phyloP scores from a whole-genome alignment of 1,140 invertebrate species.

The Pseudobourletiella spinata region DNA sequence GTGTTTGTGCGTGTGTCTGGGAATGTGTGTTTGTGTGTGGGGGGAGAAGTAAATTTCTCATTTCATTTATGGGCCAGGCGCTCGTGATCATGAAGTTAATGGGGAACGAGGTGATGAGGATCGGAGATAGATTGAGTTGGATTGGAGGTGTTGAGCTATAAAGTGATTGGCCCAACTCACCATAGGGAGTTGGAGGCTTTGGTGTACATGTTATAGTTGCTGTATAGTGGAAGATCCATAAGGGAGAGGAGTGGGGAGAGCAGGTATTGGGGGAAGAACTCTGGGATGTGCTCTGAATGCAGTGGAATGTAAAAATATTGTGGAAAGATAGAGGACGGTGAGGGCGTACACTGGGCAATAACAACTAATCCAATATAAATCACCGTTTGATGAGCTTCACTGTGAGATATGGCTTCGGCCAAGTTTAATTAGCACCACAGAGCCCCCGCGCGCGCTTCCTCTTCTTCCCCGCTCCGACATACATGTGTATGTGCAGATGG shows the following conservation, averaged over 20 bases:
- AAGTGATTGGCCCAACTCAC: background rate
- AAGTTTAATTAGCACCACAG: conserved; percentile 32
- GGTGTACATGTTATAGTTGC: background rate
- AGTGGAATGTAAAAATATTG: conserved; percentile 22
- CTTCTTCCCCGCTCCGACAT: background rate
- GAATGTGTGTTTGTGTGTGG: too few species aligned
- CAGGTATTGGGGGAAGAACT: background rate
- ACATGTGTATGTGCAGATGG: too few species aligned
- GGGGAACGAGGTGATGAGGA: background rate
- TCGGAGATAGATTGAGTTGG: background rate
- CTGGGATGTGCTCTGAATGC: background rate
- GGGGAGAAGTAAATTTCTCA: too few species aligned
- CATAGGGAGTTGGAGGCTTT: background rate
- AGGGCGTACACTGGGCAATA: conserved; percentile 13
- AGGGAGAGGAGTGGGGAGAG: background rate
- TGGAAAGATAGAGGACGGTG: background rate
- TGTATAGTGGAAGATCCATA: background rate
- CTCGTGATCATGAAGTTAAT: background rate
- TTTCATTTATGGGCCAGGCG: background rate
- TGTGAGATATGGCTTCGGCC: conserved; percentile 30
- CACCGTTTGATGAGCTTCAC: conserved; percentile 30
- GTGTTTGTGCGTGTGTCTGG: too few species aligned
- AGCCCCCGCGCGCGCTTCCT: too few species aligned
- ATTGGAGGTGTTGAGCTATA: background rate
- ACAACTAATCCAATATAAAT: conserved; percentile 33